Evolutionary conservation across 2,888 invertebrate genomes (phyloP).

Genomic region (Acanthoscelides obtectus): DNA sequence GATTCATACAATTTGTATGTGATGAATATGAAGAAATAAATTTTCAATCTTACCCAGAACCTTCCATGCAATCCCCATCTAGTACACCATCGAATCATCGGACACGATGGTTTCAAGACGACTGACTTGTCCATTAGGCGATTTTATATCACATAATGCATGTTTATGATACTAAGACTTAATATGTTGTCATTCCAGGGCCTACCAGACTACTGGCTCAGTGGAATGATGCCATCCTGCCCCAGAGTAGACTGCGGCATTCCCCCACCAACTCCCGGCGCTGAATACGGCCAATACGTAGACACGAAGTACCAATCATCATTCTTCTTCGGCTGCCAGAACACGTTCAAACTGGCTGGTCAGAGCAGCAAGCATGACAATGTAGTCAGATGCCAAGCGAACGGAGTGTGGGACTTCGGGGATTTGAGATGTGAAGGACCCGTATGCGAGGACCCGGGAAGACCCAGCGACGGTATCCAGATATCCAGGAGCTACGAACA

Average conservation of each 20-base stretch:
- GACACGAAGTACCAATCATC: constrained; percentile 90
- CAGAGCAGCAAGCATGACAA: constrained; percentile 89
- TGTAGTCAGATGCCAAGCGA: constrained; percentile 85
- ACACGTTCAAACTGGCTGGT: constrained; percentile 90
- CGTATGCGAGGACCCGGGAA: constrained; percentile 92
- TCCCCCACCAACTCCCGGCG: constrained; percentile 88
- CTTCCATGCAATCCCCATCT: too few species aligned
- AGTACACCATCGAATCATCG: too few species aligned
- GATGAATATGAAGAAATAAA: too few species aligned
- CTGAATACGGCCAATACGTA: constrained; percentile 82
- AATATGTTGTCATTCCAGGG: constrained; percentile 50
- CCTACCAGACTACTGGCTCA: constrained; percentile 86
- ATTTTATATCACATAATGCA: too few species aligned
- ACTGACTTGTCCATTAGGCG: too few species aligned
- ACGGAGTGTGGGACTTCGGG: constrained; percentile 96
- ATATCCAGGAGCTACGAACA: constrained; percentile 79
- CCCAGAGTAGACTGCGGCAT: constrained; percentile 88
- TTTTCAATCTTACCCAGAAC: too few species aligned
- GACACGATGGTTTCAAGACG: too few species aligned
- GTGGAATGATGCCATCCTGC: constrained; percentile 80
- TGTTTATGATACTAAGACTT: too few species aligned
- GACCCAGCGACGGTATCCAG: constrained; percentile 89
- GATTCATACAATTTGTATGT: too few species aligned
- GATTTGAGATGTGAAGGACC: constrained; percentile 94
- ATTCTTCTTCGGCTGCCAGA: constrained; percentile 94